Evolutionary conservation across 2,888 invertebrate genomes (phyloP).

Genomic region (Bhutanitis thaidina): DNA sequence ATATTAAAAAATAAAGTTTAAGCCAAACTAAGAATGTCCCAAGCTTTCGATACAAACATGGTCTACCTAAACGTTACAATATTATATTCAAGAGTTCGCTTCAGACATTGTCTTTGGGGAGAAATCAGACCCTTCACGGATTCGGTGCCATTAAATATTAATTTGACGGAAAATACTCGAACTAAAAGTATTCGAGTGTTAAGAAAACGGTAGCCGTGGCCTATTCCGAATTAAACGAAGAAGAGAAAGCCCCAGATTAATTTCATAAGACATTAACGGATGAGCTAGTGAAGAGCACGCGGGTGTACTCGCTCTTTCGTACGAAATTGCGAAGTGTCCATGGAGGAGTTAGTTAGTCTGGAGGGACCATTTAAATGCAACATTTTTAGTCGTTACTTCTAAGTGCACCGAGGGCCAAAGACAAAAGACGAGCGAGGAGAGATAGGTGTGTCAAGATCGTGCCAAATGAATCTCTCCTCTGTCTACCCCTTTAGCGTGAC

Average conservation of each 20-base stretch:
- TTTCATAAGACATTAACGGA: neutral
- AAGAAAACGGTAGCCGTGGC: neutral
- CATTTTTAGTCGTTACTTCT: too few relatives aligned
- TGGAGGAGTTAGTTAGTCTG: too few relatives aligned
- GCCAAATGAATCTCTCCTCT: too few relatives aligned
- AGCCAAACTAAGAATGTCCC: neutral
- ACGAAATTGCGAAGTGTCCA: too few relatives aligned
- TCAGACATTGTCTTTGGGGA: neutral
- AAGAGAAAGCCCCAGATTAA: neutral
- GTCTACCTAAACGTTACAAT: neutral
- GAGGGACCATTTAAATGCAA: too few relatives aligned
- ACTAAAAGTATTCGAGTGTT: neutral
- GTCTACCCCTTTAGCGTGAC: too few relatives aligned
- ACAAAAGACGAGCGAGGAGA: too few relatives aligned
- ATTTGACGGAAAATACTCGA: neutral
- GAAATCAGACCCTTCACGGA: constrained; percentile 2
- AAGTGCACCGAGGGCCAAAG: too few relatives aligned
- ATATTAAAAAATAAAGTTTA: too few relatives aligned
- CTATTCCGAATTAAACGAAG: neutral
- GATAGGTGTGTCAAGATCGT: too few relatives aligned
- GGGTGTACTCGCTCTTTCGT: too few relatives aligned
- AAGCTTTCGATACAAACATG: neutral
- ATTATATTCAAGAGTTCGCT: neutral
- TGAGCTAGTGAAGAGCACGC: too few relatives aligned
- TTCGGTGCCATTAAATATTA: neutral